Percentiles rank a stretch among this genome's conserved stretches.
phyloP scores from a whole-genome alignment of 2,888 invertebrate species.

The Busseola fusca region DNA sequence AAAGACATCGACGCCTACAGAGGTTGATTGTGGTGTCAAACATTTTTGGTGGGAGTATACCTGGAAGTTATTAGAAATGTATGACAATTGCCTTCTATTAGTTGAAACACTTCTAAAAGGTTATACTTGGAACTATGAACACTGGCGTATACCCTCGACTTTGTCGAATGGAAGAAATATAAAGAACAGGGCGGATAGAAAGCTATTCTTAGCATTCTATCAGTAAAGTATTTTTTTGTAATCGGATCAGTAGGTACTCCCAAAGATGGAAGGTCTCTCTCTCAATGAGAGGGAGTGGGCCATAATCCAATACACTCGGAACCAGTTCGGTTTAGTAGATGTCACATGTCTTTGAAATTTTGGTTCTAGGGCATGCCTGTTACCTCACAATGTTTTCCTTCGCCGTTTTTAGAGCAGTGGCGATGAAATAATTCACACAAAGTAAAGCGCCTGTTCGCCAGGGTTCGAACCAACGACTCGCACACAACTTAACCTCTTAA shows the following conservation, averaged over 20 bases:
- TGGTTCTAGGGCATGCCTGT: background rate
- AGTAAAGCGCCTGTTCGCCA: background rate
- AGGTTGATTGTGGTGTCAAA: conserved; percentile 26
- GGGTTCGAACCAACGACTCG: background rate
- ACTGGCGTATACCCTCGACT: background rate
- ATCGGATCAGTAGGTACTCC: background rate
- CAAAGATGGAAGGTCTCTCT: background rate
- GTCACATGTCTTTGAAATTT: background rate
- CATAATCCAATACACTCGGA: too few species aligned
- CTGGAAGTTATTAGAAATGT: background rate
- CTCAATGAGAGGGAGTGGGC: background rate
- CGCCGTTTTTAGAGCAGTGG: background rate
- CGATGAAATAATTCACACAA: background rate
- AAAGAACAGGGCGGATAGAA: background rate
- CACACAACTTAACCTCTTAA: background rate
- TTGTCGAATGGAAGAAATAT: background rate
- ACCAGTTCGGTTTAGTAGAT: too few species aligned
- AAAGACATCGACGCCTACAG: conserved; percentile 15
- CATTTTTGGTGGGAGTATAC: conserved; percentile 1
- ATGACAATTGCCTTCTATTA: too few species aligned
- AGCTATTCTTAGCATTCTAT: background rate
- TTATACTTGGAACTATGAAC: background rate
- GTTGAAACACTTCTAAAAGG: background rate
- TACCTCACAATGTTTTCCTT: background rate
- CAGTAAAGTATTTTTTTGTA: background rate